Percentiles rank a stretch among this genome's conserved stretches.
phyloP scores from a whole-genome alignment of 92 coral and sea anemone genomes.

The Porites divaricata region DNA sequence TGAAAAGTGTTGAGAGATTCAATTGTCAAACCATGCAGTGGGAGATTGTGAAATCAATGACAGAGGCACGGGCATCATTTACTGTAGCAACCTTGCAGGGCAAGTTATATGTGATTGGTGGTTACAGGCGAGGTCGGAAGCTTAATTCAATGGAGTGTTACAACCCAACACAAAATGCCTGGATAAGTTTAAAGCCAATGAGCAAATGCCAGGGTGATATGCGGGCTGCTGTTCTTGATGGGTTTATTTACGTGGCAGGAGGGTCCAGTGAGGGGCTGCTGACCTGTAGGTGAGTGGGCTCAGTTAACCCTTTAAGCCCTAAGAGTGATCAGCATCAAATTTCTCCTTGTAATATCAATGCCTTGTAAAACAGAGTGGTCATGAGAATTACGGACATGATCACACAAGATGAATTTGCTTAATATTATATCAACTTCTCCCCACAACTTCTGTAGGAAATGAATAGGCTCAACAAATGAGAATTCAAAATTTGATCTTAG shows the following conservation, averaged over 20 bases:
- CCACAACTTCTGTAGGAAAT: no score
- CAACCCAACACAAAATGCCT: conserved; percentile 76
- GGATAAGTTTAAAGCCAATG: conserved; percentile 77
- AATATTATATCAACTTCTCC: no score
- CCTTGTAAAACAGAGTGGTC: no score
- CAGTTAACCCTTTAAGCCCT: no score
- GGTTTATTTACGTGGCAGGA: conserved; percentile 97
- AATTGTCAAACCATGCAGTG: conserved; percentile 85
- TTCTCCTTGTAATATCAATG: no score
- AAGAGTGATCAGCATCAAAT: no score
- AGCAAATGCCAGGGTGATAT: conserved; percentile 95
- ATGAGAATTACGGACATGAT: no score
- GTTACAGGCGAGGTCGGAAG: conserved; percentile 90
- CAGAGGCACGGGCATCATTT: conserved; percentile 90
- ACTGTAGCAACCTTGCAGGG: conserved; percentile 80
- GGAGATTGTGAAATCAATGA: conserved; percentile 76
- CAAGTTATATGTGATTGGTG: conserved; percentile 95
- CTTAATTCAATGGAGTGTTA: conserved; percentile 92
- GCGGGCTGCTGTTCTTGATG: conserved; percentile 94
- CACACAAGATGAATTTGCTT: no score
- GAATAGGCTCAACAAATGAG: no score
- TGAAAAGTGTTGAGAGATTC: conserved; percentile 84
- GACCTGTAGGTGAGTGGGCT: conserved; percentile 87
- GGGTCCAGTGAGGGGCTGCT: conserved; percentile 94
- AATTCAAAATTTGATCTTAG: no score